A percentile compares a stretch with the other conserved stretches of the same genome.
Evolutionary conservation across 2,797 vertebrate genomes (phyloP).

Genomic region (Xenops minutus): DNA sequence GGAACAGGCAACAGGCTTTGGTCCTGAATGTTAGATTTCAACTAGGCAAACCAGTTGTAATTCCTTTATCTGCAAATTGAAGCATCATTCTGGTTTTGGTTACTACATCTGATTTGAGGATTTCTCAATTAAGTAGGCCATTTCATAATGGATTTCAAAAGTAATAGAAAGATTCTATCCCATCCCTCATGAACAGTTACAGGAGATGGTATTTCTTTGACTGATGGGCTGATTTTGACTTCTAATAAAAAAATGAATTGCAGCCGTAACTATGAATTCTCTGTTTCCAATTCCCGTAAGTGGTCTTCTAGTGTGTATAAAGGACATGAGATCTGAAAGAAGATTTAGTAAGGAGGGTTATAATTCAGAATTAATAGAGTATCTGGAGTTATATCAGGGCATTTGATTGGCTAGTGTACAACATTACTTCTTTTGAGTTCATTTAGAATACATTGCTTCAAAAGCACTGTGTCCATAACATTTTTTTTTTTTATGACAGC

Average conservation of each 20-base stretch:
- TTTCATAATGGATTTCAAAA: background rate
- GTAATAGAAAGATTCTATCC: background rate
- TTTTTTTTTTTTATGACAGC: constrained; percentile 9
- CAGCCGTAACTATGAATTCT: background rate
- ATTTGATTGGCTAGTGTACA: background rate
- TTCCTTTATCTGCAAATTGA: background rate
- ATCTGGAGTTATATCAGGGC: background rate
- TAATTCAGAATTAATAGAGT: constrained; percentile 43
- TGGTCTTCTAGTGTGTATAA: constrained; percentile 6
- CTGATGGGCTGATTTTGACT: constrained; percentile 21
- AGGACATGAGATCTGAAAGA: background rate
- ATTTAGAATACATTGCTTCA: constrained; percentile 26
- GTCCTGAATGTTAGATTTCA: background rate
- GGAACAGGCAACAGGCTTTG: background rate
- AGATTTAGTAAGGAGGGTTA: background rate
- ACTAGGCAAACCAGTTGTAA: background rate
- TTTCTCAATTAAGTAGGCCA: background rate
- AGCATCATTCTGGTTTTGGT: background rate
- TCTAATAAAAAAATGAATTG: constrained; percentile 7
- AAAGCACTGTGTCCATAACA: background rate
- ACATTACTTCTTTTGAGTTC: background rate
- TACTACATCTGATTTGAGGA: background rate
- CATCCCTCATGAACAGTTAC: background rate
- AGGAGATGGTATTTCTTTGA: background rate
- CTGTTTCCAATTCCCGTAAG: constrained; percentile 14